A percentile compares a stretch with the other conserved stretches of the same genome.
Conservation (phyloP, 2,888 invertebrate genomes). For the Petrophora chlorosata region DNA sequence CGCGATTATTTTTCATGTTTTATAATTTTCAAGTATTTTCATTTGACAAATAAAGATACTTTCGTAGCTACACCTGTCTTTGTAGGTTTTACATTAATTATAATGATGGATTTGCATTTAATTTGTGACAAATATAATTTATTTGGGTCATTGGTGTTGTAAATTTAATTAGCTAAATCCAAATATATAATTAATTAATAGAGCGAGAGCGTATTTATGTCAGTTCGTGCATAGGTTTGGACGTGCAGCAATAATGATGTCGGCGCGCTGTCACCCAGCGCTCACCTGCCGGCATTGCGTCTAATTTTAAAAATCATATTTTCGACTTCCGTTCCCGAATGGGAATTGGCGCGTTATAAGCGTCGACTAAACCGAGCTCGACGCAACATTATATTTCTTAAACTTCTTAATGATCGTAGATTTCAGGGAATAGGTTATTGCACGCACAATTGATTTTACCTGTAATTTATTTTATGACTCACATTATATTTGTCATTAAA, state of each 20-base stretch:
- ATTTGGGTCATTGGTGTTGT: constrained; percentile 5
- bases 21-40: constrained; percentile 48
- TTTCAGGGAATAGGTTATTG: background rate
- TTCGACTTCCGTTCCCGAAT: constrained; percentile 79
- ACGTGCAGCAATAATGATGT: constrained; percentile 40
- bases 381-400: constrained; percentile 34
- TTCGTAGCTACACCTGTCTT: constrained; percentile 36
- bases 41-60: constrained; percentile 53
- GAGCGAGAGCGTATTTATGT: constrained; percentile 56
- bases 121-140: constrained; percentile 11
- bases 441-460: no score
- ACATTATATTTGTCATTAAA: no score
- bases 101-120: constrained; percentile 9
- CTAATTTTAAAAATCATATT: constrained; percentile 82
- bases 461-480: no score
- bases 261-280: constrained; percentile 58
- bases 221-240: constrained; percentile 42
- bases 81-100: constrained; percentile 12
- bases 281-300: constrained; percentile 76
- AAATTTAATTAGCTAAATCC: constrained; percentile 36
- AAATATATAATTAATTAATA: constrained; percentile 57
- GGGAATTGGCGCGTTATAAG: constrained; percentile 74
- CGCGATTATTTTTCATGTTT: constrained; percentile 56
- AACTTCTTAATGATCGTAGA: constrained; percentile 11
- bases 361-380: constrained; percentile 37